Base-by-base conservation (phyloP, 1,140 invertebrate genomes). In the Drosophila watanabei region DNA sequence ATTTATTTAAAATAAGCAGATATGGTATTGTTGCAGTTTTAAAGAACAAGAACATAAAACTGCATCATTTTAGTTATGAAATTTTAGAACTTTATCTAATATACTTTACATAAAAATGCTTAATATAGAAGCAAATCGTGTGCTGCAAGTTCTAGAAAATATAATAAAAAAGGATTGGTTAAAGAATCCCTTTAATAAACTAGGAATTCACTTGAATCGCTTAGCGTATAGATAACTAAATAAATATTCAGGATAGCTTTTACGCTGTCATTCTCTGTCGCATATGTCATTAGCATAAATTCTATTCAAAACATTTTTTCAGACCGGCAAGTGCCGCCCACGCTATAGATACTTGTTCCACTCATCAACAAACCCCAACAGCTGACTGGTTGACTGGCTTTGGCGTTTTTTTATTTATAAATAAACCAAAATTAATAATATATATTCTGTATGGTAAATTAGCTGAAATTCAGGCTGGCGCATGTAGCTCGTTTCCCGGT, bases 341-440 rank as follows among this genome's bases (percentile, higher is more conserved):
- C 82, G 48, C 46, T 56, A 51, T 56, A 57, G 49, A 62, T 84
- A 80, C 69, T 20, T 72, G 37, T 73, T 72, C 37, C 18, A n/a
- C 45, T 28, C 71, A 73, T 73, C 71, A 75, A 73, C 73, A 77
- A 85, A 66, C 59, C 82, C 28, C 79, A 86, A 86, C 82, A 86
- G 82, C 82, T 86, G 82, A 86, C 82, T 86, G 60, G 43, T 73
- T 61, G 71, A 61, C 75, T 80, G 79, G 66, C 59, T 75, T 82
- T 59, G 14, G 30, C 10, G n/a, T 52, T 52, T 52, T 35, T 57
- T 77, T 61, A 72, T 80, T 86, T 86, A 86, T 79, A 86, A 86
- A 86, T 86, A 86, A 64, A 71, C 56, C 41, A 20, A 68, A 66
- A 49, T 64, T 82, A 79, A 75, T 73, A 54, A 79, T 82, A 75